Evolutionary conservation across 2,888 invertebrate genomes (phyloP).

Genomic region (Nudaria mundana): DNA sequence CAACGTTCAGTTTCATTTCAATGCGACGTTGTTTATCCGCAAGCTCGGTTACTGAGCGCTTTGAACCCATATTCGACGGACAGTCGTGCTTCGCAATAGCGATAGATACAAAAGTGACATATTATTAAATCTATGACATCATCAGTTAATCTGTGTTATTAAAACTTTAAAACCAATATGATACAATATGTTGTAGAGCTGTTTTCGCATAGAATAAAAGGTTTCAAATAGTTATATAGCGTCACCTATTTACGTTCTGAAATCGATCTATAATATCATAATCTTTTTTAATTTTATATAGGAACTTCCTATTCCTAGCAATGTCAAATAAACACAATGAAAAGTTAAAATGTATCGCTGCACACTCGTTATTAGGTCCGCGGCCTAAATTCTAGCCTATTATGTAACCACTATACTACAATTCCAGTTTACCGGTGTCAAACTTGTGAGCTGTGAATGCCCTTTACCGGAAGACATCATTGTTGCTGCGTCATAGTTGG

Average conservation of each 20-base stretch:
- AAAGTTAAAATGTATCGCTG: not conserved
- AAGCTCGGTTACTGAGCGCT: constrained; percentile 49
- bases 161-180: not conserved
- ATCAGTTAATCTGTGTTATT: no score
- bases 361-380: constrained; percentile 3
- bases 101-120: constrained; percentile 29
- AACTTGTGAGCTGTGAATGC: constrained; percentile 45
- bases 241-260: no score
- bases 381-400: constrained; percentile 12
- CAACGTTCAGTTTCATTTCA: constrained; percentile 24
- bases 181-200: no score
- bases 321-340: not conserved
- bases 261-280: no score
- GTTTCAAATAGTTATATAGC: no score
- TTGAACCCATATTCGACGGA: constrained; percentile 61
- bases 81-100: constrained; percentile 56
- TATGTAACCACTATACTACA: constrained; percentile 13
- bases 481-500: constrained; percentile 37
- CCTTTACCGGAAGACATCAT: constrained; percentile 56
- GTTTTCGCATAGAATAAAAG: no score
- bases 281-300: no score
- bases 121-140: not conserved
- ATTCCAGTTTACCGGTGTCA: constrained; percentile 38
- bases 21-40: constrained; percentile 44
- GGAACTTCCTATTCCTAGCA: no score